These are phyloP conservation scores for Bibio marci DNA, from an alignment of 2,888 invertebrate species.

Conservation along the genomic window DNA sequence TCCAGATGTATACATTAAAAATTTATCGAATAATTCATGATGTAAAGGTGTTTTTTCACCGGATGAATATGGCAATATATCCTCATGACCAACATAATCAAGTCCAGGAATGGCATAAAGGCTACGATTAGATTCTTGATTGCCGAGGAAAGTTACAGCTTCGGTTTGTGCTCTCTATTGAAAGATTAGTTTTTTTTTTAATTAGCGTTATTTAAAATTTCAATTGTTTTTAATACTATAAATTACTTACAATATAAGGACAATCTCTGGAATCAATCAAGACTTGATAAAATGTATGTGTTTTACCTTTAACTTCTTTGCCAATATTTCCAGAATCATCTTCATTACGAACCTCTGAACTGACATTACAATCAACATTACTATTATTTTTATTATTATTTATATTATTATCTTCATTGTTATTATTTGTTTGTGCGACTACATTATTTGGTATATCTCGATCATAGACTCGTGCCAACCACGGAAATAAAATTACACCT, in stretches of 20 bases:
- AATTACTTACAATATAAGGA: slow-evolving; percentile 73
- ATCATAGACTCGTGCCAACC: slow-evolving; percentile 91
- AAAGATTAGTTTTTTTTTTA: background rate
- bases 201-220: slow-evolving; percentile 11
- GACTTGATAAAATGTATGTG: slow-evolving; percentile 94
- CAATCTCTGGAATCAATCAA: slow-evolving; percentile 94
- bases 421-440: slow-evolving; percentile 28
- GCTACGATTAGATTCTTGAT: slow-evolving; percentile 87
- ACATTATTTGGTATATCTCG: slow-evolving; percentile 64
- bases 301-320: slow-evolving; percentile 77
- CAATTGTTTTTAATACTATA: background rate
- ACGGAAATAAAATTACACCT: slow-evolving; percentile 92
- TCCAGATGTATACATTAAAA: slow-evolving; percentile 62
- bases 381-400: background rate
- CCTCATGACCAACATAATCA: slow-evolving; percentile 96
- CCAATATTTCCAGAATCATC: slow-evolving; percentile 34
- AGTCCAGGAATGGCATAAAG: slow-evolving; percentile 92
- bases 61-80: slow-evolving; percentile 86
- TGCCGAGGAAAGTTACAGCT: slow-evolving; percentile 91
- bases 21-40: slow-evolving; percentile 94
- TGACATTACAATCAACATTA: background rate
- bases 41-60: slow-evolving; percentile 77
- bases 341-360: slow-evolving; percentile 15
- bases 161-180: slow-evolving; percentile 84
- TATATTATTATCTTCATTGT: slow-evolving; percentile 17